A percentile compares a stretch with the other conserved stretches of the same genome.
Conservation (phyloP, 2,113 vertebrate genomes). For the Oceanites oceanicus region DNA sequence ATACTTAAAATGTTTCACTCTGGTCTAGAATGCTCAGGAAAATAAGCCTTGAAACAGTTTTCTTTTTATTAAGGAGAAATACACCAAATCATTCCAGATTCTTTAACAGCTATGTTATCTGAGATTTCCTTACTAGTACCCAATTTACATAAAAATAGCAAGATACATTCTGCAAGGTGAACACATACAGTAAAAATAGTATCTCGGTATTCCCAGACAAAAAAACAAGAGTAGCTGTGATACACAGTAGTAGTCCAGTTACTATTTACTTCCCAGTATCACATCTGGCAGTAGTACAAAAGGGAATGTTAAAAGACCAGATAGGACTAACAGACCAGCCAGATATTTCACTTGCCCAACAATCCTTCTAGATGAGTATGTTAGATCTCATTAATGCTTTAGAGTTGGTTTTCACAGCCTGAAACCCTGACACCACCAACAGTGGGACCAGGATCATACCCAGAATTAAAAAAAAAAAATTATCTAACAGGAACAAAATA, state of each 20-base stretch:
- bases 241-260: background rate
- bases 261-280: background rate
- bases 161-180: background rate
- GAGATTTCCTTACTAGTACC: background rate
- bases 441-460: background rate
- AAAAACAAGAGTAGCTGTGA: background rate
- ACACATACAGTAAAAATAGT: background rate
- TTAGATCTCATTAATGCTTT: background rate
- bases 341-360: background rate
- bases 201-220: background rate
- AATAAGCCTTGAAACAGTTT: background rate
- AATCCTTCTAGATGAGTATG: background rate
- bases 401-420: background rate
- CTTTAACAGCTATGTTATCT: background rate
- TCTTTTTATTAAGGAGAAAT: background rate
- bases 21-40: background rate
- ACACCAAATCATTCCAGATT: background rate
- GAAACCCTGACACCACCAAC: background rate
- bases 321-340: background rate
- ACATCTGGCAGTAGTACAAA: background rate
- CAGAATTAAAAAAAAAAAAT: background rate
- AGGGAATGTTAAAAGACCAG: background rate
- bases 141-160: background rate
- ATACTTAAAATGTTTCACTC: background rate
- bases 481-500: background rate